Conservation (phyloP, 2,888 invertebrate species). For the Microctonus brassicae region DNA sequence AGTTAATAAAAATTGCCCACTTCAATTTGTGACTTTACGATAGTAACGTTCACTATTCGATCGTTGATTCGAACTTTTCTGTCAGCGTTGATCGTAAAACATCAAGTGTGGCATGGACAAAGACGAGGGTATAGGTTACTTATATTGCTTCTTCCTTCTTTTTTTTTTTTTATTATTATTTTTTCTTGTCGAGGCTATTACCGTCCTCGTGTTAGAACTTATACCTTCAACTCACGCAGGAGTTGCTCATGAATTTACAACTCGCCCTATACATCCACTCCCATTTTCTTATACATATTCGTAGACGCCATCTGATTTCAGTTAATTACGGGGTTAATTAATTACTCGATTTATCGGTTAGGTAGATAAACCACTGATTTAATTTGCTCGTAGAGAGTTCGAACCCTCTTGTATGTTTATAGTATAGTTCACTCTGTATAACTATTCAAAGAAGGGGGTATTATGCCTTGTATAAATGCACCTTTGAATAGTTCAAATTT, state of each 20-base stretch:
- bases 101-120: neutral
- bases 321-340: conserved; percentile 65
- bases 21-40: neutral
- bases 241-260: conserved; percentile 35
- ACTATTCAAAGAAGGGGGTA: neutral
- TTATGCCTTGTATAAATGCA: neutral
- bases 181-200: conserved; percentile 29
- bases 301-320: conserved; percentile 62
- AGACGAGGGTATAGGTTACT: neutral
- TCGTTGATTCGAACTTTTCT: conserved; percentile 3
- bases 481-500: neutral
- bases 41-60: neutral
- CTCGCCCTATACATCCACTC: neutral
- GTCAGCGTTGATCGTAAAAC: conserved; percentile 12
- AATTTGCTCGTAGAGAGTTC: conserved; percentile 48
- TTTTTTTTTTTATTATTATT: too few species aligned
- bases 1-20: conserved; percentile 1
- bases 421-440: neutral
- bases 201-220: conserved; percentile 43
- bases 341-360: conserved; percentile 64
- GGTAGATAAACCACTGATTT: conserved; percentile 64
- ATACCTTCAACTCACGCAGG: conserved; percentile 61
- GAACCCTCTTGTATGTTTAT: conserved; percentile 21
- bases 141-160: conserved; percentile 1
- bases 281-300: conserved; percentile 55